Conservation (phyloP, 2,113 vertebrate species). For the Turnix velox region DNA sequence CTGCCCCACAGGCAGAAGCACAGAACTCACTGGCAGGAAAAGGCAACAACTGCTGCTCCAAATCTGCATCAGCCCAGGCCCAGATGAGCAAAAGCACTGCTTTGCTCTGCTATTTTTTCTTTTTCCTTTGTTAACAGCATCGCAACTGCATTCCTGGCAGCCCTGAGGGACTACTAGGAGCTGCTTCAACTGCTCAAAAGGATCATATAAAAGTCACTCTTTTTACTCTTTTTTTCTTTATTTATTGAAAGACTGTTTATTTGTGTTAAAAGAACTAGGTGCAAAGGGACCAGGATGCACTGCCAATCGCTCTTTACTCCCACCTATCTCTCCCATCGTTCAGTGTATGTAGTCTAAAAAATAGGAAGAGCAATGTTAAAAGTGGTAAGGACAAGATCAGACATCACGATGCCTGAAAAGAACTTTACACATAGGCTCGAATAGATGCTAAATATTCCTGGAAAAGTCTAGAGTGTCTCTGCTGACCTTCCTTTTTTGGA, state of each 20-base stretch:
- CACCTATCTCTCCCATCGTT: background rate
- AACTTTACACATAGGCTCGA: background rate
- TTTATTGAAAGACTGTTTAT: slow-evolving; percentile 21
- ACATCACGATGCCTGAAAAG: background rate
- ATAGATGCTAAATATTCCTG: background rate
- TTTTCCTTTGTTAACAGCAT: slow-evolving; percentile 14
- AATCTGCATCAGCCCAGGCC: background rate
- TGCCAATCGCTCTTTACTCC: background rate
- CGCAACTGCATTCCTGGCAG: background rate
- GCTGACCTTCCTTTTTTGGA: background rate
- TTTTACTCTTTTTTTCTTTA: background rate
- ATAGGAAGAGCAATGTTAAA: background rate
- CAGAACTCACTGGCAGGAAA: background rate
- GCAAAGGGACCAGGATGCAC: background rate
- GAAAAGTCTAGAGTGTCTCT: background rate
- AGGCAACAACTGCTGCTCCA: background rate
- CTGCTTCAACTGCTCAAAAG: slow-evolving; percentile 31
- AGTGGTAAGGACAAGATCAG: background rate
- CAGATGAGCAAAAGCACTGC: background rate
- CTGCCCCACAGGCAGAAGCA: background rate
- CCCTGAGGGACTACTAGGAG: slow-evolving; percentile 1
- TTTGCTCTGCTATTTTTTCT: background rate
- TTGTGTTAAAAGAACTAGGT: slow-evolving; percentile 6
- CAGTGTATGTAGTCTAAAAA: background rate
- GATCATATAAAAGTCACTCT: background rate